These are phyloP conservation scores for Polyploca ridens DNA, from an alignment of 2,888 invertebrate species.

Conservation along the genomic window DNA sequence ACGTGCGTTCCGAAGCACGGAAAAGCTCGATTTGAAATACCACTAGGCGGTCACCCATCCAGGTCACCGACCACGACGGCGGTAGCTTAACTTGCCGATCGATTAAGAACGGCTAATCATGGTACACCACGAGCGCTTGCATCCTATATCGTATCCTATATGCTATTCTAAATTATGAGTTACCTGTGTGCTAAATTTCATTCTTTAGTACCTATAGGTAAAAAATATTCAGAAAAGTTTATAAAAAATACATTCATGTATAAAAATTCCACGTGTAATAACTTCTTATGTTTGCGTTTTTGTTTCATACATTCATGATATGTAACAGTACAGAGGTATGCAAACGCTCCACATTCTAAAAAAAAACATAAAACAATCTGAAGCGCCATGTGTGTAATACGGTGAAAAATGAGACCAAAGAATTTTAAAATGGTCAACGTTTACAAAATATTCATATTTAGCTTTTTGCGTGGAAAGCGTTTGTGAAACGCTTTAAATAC, in stretches of 20 bases:
- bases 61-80: too few relatives aligned
- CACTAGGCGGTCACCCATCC: too few relatives aligned
- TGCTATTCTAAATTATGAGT: too few relatives aligned
- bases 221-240: not conserved
- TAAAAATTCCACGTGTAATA: conserved; percentile 33
- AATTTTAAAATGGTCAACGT: conserved; percentile 65
- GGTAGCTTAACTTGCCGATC: too few relatives aligned
- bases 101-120: too few relatives aligned
- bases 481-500: not conserved
- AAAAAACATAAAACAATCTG: conserved; percentile 73
- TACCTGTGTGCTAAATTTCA: too few relatives aligned
- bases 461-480: conserved; percentile 36
- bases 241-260: not conserved
- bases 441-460: conserved; percentile 56
- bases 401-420: conserved; percentile 66
- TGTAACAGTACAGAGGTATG: conserved; percentile 64
- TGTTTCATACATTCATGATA: conserved; percentile 67
- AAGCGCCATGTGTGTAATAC: conserved; percentile 61
- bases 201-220: not conserved
- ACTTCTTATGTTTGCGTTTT: conserved; percentile 58
- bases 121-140: too few relatives aligned
- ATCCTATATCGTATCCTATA: too few relatives aligned
- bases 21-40: too few relatives aligned
- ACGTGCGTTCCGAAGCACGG: too few relatives aligned
- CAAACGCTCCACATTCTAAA: conserved; percentile 67